These are phyloP conservation scores for Sebastes iracundus DNA, from an alignment of 2,797 vertebrate genomes.

Conservation along the genomic window DNA sequence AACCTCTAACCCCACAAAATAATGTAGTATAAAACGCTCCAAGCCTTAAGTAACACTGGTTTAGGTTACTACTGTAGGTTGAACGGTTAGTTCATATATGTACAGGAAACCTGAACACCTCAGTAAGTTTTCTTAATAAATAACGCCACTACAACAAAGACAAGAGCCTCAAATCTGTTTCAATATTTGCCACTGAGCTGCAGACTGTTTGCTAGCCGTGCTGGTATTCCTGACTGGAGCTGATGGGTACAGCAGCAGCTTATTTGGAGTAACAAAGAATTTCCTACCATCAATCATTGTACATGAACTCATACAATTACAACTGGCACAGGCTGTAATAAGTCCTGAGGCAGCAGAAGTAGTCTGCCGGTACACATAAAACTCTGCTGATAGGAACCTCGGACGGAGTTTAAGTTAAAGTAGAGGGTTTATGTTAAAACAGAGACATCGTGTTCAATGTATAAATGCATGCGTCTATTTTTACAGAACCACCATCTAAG, in stretches of 20 bases:
- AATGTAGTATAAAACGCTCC: too few relatives aligned
- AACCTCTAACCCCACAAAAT: neutral
- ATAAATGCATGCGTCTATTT: conserved; percentile 36
- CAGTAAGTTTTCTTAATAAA: neutral
- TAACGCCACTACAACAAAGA: neutral
- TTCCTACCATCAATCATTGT: conserved; percentile 45
- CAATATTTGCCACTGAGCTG: neutral
- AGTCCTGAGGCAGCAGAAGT: conserved; percentile 36
- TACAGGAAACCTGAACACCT: neutral
- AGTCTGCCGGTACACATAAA: conserved; percentile 8
- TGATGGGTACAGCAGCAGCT: conserved; percentile 21
- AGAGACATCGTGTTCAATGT: conserved; percentile 11
- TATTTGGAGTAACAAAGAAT: conserved; percentile 36
- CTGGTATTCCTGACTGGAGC: conserved; percentile 9
- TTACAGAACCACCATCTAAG: conserved; percentile 22
- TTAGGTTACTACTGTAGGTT: neutral
- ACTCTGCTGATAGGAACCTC: conserved; percentile 18
- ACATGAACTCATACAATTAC: conserved; percentile 44
- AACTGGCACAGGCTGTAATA: conserved; percentile 1
- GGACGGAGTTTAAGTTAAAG: conserved; percentile 31
- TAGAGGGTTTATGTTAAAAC: conserved; percentile 36
- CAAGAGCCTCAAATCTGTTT: neutral
- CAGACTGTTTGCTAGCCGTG: neutral
- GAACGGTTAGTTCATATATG: neutral
- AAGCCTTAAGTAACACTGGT: neutral